Conservation (phyloP, 2,113 vertebrate species). For the Ammodytes dubius region DNA sequence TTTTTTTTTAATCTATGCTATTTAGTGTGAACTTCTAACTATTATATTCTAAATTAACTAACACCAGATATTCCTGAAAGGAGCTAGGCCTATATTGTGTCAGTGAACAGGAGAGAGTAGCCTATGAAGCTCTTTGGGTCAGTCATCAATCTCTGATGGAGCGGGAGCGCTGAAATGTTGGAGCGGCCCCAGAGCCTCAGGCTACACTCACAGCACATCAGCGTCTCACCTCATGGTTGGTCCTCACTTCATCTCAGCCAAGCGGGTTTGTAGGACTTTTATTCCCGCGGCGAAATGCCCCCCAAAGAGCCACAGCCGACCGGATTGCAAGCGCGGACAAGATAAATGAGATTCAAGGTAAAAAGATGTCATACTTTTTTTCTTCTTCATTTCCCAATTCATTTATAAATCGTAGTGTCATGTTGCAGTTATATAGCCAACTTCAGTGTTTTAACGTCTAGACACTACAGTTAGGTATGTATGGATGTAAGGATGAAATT, state of each 20-base stretch:
- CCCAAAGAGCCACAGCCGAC: conserved; percentile 50
- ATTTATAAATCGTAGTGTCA: no score
- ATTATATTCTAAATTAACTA: no score
- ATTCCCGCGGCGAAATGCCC: conserved; percentile 53
- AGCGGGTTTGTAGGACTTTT: conserved; percentile 29
- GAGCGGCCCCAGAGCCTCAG: conserved; percentile 46
- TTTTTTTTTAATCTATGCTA: not conserved
- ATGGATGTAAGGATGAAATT: no score
- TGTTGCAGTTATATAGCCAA: conserved; percentile 8
- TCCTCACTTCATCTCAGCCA: conserved; percentile 42
- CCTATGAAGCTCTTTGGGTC: conserved; percentile 6
- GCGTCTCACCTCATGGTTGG: conserved; percentile 32
- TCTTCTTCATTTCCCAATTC: not conserved
- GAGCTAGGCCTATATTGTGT: not conserved
- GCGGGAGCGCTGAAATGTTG: conserved; percentile 31
- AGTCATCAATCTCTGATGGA: conserved; percentile 39
- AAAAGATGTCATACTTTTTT: conserved; percentile 10
- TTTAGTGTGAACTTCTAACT: not conserved
- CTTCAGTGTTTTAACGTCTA: not conserved
- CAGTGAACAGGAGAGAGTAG: not conserved
- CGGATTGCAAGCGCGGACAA: conserved; percentile 42
- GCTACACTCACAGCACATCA: conserved; percentile 47
- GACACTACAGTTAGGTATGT: not conserved
- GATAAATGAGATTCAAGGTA: conserved; percentile 73
- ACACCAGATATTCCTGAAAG: not conserved